These are phyloP conservation scores for Zaprionus lachaisei DNA, from an alignment of 1,140 invertebrate species.

Conservation along the genomic window DNA sequence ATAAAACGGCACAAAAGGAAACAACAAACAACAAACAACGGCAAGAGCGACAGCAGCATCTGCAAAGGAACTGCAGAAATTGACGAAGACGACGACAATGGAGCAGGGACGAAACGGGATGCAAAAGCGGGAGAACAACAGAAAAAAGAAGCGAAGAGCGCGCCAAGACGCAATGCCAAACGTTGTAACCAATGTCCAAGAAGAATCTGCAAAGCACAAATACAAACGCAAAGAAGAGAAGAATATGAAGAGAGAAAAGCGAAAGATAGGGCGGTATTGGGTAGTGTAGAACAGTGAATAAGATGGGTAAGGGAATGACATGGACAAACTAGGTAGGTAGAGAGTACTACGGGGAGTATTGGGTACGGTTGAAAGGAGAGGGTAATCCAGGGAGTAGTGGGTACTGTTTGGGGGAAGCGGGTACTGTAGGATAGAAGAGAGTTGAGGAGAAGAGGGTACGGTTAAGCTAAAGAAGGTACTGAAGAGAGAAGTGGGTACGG, in stretches of 20 bases:
- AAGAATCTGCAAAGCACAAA: constrained; percentile 27
- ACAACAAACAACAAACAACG: constrained; percentile 50
- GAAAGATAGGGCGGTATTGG: background rate
- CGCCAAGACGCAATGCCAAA: constrained; percentile 19
- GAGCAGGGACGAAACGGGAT: constrained; percentile 11
- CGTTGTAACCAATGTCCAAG: constrained; percentile 72
- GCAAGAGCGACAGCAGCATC: constrained; percentile 14
- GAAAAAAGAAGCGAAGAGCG: constrained; percentile 27
- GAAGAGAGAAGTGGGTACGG: no score
- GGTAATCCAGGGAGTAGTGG: background rate
- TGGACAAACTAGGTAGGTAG: background rate
- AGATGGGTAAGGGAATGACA: background rate
- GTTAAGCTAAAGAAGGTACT: no score
- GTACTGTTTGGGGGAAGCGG: background rate
- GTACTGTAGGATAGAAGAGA: no score
- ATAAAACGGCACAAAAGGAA: constrained; percentile 79
- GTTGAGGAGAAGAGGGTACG: no score
- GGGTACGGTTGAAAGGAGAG: background rate
- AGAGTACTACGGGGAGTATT: background rate
- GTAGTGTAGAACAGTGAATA: background rate
- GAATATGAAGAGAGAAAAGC: background rate
- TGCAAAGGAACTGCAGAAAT: constrained; percentile 5
- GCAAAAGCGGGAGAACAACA: background rate
- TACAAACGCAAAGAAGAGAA: background rate
- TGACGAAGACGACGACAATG: constrained; percentile 9